Base-by-base conservation (phyloP, 2,113 vertebrate genomes). In the Bettongia penicillata region DNA sequence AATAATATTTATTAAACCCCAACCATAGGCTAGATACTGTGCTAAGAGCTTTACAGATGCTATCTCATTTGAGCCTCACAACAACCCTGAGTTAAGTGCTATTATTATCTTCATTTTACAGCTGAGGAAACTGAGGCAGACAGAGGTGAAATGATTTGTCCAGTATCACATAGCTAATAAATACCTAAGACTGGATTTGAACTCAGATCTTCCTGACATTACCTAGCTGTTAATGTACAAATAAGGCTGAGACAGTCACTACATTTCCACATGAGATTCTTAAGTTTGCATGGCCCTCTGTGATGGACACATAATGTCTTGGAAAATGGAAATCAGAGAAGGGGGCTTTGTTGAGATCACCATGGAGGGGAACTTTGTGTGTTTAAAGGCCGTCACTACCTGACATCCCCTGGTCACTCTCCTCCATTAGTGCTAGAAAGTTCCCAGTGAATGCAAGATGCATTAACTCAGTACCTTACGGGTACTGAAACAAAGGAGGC, bases 341-440 rank as follows among this genome's bases (percentile, higher is more conserved):
- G 49, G 22, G 5, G 4, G 57, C 9, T 28, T 52, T 61, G 23
- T 55, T 22, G 43, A 22, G 28, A 37, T 57, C 37, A 2, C 47
- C 90, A 53, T 48, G 4, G 22, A 10, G 12, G 31, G 9, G 52
- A 7, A 51, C 37, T 28, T 10, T 31, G 52, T 28, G 53, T 0
- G 0, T 37, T 84, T 43, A 19, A 43, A 90, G 26, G 5, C 51
- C 47, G 9, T 94, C 94, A 31, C 37, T 25, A 31, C 48, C 1
- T 3, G 23, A 53, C 28, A 10, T 3, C 0, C 48, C 49, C 47
- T 51, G 23, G 43, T 77, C 31, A 52, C 57, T 47, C 14, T 89
- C n/a, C 43, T 77, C 93, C 16, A 11, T 3, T 0, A 25, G 37
- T 52, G 8, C 12, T 10, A 10, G 37, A 51, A 1, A 25, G 0